A percentile compares a stretch with the other conserved stretches of the same genome.
phyloP scores from a whole-genome alignment of 2,797 vertebrate species.

The Pangasius sanitwongsei region DNA sequence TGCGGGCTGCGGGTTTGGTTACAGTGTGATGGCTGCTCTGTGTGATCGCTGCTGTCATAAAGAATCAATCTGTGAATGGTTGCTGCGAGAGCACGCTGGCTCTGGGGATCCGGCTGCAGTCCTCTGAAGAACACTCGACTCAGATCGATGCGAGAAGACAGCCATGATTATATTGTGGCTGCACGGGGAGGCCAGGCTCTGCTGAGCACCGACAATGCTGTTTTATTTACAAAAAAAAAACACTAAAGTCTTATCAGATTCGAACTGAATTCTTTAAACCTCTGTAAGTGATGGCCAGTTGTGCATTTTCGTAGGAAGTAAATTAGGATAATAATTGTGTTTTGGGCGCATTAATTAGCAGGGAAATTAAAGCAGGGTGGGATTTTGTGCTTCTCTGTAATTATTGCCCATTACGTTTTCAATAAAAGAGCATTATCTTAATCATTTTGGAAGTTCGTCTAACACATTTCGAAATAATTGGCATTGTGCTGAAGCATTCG shows the following conservation, averaged over 20 bases:
- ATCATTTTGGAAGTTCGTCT: constrained; percentile 30
- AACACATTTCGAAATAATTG: constrained; percentile 28
- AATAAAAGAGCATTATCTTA: constrained; percentile 31
- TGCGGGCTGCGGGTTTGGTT: neutral
- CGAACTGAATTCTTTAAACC: neutral
- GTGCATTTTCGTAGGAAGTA: neutral
- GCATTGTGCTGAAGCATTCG: neutral
- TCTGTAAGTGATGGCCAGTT: neutral
- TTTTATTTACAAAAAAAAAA: neutral
- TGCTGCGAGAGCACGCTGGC: constrained; percentile 2
- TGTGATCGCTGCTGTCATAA: constrained; percentile 35
- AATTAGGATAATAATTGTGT: constrained; percentile 31
- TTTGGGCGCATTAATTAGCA: constrained; percentile 8
- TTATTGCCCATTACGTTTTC: constrained; percentile 29
- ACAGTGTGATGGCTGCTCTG: constrained; percentile 3
- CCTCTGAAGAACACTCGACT: constrained; percentile 23
- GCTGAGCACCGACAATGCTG: neutral
- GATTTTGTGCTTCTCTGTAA: constrained; percentile 34
- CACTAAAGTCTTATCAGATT: neutral
- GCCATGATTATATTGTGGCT: constrained; percentile 44
- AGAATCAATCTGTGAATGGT: constrained; percentile 28
- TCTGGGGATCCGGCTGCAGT: constrained; percentile 16
- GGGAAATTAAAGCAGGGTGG: constrained; percentile 21
- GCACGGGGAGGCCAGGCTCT: constrained; percentile 20
- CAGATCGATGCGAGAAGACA: constrained; percentile 47